A percentile compares a stretch with the other conserved stretches of the same genome.
These are phyloP conservation scores for Terrapene triunguis DNA, from an alignment of 2,113 vertebrate genomes.

Conservation along the genomic window DNA sequence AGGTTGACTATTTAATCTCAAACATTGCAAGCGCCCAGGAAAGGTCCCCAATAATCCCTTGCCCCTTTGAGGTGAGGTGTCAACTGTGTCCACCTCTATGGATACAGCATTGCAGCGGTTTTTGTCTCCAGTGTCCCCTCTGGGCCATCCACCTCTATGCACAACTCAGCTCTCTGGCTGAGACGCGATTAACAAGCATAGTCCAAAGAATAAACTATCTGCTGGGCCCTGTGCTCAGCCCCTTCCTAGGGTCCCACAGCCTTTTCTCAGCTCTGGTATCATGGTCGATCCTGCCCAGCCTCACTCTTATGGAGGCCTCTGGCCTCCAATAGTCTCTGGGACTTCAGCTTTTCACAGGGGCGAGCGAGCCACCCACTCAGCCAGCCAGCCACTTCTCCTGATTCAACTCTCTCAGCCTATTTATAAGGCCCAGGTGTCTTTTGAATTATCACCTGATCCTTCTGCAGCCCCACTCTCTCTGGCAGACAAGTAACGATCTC, in stretches of 20 bases:
- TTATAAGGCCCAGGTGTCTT: neutral
- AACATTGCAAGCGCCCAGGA: neutral
- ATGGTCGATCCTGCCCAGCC: neutral
- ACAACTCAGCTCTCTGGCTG: neutral
- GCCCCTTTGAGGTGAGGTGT: neutral
- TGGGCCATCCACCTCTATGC: neutral
- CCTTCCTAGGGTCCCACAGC: neutral
- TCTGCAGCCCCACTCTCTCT: neutral
- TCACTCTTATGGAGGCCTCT: neutral
- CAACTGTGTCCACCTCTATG: neutral
- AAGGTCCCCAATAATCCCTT: neutral
- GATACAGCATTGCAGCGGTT: neutral
- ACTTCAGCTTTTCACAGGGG: neutral
- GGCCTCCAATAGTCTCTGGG: neutral
- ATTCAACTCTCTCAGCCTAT: neutral
- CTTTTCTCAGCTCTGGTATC: neutral
- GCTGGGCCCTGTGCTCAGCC: neutral
- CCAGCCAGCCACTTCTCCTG: too few species aligned
- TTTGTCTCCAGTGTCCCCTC: neutral
- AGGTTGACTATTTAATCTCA: neutral
- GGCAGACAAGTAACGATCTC: neutral
- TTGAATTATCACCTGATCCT: neutral
- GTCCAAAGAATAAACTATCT: neutral
- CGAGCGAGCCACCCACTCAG: too few species aligned
- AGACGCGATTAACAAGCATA: neutral